phyloP scores from a whole-genome alignment of 2,888 invertebrate species.

The Phyllotreta striolata region DNA sequence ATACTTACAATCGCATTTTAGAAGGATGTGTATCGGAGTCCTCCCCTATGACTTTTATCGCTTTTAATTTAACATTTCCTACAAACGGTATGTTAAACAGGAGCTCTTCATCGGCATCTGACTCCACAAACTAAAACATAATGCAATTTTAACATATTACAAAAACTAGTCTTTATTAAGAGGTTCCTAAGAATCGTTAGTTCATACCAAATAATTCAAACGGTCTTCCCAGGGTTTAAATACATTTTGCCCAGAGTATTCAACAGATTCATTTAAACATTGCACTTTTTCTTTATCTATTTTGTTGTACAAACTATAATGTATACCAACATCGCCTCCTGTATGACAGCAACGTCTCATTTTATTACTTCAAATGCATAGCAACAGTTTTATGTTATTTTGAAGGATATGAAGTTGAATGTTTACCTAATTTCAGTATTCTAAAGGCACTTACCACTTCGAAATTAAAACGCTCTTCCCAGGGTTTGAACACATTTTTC shows the following conservation, averaged over 20 bases:
- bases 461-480: conserved; percentile 83
- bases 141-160: not conserved
- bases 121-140: conserved; percentile 82
- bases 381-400: not conserved
- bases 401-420: not conserved
- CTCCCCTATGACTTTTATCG: conserved; percentile 90
- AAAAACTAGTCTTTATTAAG: no score
- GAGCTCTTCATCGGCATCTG: conserved; percentile 95
- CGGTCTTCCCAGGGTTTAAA: conserved; percentile 94
- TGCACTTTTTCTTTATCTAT: conserved; percentile 87
- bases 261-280: conserved; percentile 88
- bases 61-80: conserved; percentile 94
- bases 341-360: conserved; percentile 59
- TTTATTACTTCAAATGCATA: not conserved
- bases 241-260: conserved; percentile 86
- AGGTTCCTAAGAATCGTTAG: no score
- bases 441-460: conserved; percentile 68
- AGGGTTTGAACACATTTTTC: conserved; percentile 88
- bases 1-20: conserved; percentile 83
- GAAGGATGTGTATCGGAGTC: conserved; percentile 86
- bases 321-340: conserved; percentile 74
- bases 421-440: conserved; percentile 10
- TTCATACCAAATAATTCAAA: conserved; percentile 67
- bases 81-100: conserved; percentile 97
- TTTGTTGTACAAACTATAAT: conserved; percentile 87